Percentiles rank a stretch among this genome's conserved stretches.
Evolutionary conservation across 2,888 invertebrate species (phyloP).

Genomic region (Spodoptera exigua): DNA sequence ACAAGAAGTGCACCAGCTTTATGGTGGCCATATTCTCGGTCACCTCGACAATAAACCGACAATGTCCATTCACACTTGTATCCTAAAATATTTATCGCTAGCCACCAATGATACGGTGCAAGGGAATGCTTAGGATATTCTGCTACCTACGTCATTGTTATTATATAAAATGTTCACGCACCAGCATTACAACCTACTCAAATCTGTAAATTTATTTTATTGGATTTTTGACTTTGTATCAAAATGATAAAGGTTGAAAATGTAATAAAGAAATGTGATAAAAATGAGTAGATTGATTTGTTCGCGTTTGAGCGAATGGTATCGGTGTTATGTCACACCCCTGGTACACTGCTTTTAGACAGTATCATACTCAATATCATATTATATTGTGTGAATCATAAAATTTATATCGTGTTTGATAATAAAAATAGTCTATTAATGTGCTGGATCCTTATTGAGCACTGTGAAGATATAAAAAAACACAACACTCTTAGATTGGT

Average conservation of each 20-base stretch:
- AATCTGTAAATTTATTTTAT: too few species aligned
- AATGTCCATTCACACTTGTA: constrained; percentile 82
- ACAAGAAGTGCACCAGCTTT: constrained; percentile 69
- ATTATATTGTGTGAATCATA: too few species aligned
- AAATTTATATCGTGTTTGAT: not conserved
- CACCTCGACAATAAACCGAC: constrained; percentile 73
- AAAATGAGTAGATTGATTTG: too few species aligned
- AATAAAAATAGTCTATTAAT: not conserved
- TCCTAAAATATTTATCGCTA: constrained; percentile 82
- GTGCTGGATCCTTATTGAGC: too few species aligned
- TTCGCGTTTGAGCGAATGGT: constrained; percentile 27
- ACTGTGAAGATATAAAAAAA: too few species aligned
- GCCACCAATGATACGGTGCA: constrained; percentile 57
- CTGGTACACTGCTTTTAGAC: not conserved
- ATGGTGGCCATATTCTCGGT: constrained; percentile 78
- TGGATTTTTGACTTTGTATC: too few species aligned
- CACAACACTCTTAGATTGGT: too few species aligned
- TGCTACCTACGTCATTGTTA: constrained; percentile 62
- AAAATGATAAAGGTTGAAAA: too few species aligned
- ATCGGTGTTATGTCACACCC: constrained; percentile 22
- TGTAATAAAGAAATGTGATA: too few species aligned
- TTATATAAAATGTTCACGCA: constrained; percentile 43
- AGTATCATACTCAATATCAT: too few species aligned
- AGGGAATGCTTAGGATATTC: constrained; percentile 55
- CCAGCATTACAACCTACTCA: too few species aligned